Base-by-base conservation (phyloP, 2,888 invertebrate genomes). In the Erebia epiphron region DNA sequence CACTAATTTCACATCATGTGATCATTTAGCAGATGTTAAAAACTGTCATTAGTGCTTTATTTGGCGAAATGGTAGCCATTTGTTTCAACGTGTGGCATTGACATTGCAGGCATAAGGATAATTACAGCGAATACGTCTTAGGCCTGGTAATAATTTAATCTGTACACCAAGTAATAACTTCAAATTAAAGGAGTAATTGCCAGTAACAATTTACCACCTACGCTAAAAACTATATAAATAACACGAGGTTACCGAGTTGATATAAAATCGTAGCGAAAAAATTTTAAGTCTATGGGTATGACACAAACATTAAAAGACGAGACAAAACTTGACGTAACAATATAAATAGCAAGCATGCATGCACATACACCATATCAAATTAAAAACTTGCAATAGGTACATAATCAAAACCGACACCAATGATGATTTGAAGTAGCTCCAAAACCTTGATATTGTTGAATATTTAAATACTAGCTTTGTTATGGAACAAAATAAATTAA, bases 261-360 rank as follows among this genome's bases (percentile, higher is more conserved):
- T 35, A 52, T 64, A 64, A 9, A 54, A 64, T 61, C n/a, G n/a
- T n/a, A n/a, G n/a, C n/a, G n/a, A n/a, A n/a, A n/a, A n/a, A n/a
- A n/a, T n/a, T n/a, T n/a, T n/a, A n/a, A n/a, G 73, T 67, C 77
- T 76, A 79, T 76, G 70, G 65, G 76, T n/a, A 81, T 82, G 84
- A 79, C 81, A 82, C 79, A 78, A 85, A 83, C 79, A 83, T 74
- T 13, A 13, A 57, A 75, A 68, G 72, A 75, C 80, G 82, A 70
- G 8, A 21, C 18, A 49, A 21, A 18, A 43, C 14, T 41, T 18
- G 16, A 78, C 41, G 18, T 57, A 80, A 83, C 80, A 75, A 72
- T 60, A 62, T 14, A 88, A 84, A 84, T 83, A 84, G 83, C 90
- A 91, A 89, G 91, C 90, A 89, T 86, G 87, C 91, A 92, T 90